These are phyloP conservation scores for Drosophila mayaguana DNA, from an alignment of 2,888 invertebrate species.

Conservation along the genomic window DNA sequence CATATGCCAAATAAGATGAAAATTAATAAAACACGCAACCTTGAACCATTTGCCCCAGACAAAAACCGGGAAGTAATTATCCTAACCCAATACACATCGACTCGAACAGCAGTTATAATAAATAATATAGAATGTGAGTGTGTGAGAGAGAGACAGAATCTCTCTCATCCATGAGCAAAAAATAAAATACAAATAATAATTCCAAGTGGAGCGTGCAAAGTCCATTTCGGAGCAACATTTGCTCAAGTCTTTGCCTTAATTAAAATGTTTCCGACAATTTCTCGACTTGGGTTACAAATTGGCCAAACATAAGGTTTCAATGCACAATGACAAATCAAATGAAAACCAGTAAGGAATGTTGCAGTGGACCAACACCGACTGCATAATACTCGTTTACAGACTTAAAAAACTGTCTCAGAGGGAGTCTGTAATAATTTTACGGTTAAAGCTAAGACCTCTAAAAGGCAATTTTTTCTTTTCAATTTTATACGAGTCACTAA, in stretches of 20 bases:
- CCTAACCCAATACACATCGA: not conserved
- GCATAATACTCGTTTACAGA: not conserved
- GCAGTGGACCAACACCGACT: not conserved
- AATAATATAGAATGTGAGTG: conserved; percentile 50
- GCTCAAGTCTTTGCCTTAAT: conserved; percentile 56
- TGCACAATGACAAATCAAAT: conserved; percentile 33
- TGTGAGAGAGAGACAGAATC: not conserved
- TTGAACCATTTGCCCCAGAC: conserved; percentile 1
- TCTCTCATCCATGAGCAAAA: conserved; percentile 1
- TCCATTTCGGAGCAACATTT: conserved; percentile 50
- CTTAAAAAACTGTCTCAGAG: not conserved
- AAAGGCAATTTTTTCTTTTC: too few species aligned
- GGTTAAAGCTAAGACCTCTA: too few species aligned
- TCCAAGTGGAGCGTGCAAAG: conserved; percentile 56
- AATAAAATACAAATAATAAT: conserved; percentile 3
- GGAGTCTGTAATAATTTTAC: too few species aligned
- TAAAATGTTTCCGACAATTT: conserved; percentile 59
- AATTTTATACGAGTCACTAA: too few species aligned
- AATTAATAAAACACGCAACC: conserved; percentile 7
- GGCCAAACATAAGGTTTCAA: conserved; percentile 24
- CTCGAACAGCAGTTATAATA: conserved; percentile 44
- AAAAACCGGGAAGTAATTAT: conserved; percentile 20
- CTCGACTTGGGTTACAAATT: conserved; percentile 35
- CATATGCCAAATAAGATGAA: not conserved
- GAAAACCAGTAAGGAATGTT: conserved; percentile 21